These are phyloP conservation scores for Eurystomus glaucurus DNA, from an alignment of 2,797 vertebrate genomes.

Conservation along the genomic window DNA sequence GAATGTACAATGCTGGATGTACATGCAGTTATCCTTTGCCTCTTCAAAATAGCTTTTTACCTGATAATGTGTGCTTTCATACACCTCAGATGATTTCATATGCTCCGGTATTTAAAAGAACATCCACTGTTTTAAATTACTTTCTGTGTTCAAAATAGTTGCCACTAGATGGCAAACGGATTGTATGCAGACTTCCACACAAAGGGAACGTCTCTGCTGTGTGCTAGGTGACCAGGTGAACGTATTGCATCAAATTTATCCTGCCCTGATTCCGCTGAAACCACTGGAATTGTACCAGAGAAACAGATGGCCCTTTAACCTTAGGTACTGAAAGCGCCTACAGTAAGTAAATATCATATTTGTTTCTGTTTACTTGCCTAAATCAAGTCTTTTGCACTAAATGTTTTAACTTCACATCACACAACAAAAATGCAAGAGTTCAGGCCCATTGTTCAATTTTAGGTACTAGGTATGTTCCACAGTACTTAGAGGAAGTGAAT, in stretches of 20 bases:
- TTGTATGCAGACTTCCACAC: constrained; percentile 68
- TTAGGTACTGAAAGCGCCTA: constrained; percentile 25
- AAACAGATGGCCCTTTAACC: constrained; percentile 49
- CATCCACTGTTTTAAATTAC: constrained; percentile 13
- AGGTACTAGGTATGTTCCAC: neutral
- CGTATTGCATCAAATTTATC: constrained; percentile 30
- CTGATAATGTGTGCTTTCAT: neutral
- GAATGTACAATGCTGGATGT: neutral
- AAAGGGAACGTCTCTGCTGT: constrained; percentile 63
- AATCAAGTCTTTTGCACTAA: constrained; percentile 1
- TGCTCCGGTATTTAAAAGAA: neutral
- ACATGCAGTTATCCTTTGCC: neutral
- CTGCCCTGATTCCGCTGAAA: constrained; percentile 19
- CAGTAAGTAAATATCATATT: constrained; percentile 62
- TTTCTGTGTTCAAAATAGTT: constrained; percentile 73
- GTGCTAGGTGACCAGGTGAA: constrained; percentile 54
- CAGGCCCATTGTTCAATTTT: neutral
- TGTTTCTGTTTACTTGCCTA: constrained; percentile 44
- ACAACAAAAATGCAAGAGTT: constrained; percentile 37
- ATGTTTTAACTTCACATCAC: constrained; percentile 48
- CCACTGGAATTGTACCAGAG: constrained; percentile 33
- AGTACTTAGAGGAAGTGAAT: neutral
- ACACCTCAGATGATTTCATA: neutral
- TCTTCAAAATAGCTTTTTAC: neutral
- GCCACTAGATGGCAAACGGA: constrained; percentile 86